These are phyloP conservation scores for Drosophila eohydei DNA, from an alignment of 2,888 invertebrate species.

Conservation along the genomic window DNA sequence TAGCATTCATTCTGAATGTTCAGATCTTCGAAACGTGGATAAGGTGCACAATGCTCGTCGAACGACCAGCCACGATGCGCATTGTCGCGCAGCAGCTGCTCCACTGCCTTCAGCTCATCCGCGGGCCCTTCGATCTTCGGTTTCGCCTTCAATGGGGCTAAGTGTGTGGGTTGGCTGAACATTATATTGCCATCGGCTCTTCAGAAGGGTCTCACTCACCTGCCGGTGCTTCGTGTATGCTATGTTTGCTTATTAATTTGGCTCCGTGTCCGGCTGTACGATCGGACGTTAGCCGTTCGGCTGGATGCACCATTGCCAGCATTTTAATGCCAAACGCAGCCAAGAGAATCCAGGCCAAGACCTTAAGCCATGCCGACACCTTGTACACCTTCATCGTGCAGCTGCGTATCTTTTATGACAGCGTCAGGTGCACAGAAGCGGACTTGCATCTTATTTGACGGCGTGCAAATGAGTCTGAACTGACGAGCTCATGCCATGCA, in stretches of 20 bases:
- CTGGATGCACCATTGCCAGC: background rate
- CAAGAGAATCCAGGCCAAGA: constrained; percentile 24
- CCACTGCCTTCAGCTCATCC: constrained; percentile 19
- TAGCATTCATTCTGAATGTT: constrained; percentile 21
- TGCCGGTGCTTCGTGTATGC: background rate
- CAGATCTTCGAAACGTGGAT: constrained; percentile 45
- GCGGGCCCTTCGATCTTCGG: background rate
- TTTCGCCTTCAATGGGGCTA: background rate
- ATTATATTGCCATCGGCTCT: background rate
- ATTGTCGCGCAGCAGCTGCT: constrained; percentile 32
- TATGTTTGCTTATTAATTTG: background rate
- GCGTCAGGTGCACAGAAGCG: background rate
- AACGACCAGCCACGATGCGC: constrained; percentile 14
- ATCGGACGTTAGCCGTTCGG: background rate
- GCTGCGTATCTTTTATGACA: background rate
- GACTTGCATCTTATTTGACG: background rate
- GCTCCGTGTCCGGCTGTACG: background rate
- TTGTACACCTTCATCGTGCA: constrained; percentile 26
- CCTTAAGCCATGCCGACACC: constrained; percentile 12
- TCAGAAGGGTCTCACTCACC: background rate
- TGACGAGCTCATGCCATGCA: background rate
- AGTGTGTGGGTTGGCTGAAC: background rate
- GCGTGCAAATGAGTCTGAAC: background rate
- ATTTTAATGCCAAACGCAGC: constrained; percentile 1
- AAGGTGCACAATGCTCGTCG: constrained; percentile 35